Percentiles rank a stretch among this genome's conserved stretches.
These are phyloP conservation scores for Chaetodon trifasciatus DNA, from an alignment of 2,797 vertebrate species.

Conservation along the genomic window DNA sequence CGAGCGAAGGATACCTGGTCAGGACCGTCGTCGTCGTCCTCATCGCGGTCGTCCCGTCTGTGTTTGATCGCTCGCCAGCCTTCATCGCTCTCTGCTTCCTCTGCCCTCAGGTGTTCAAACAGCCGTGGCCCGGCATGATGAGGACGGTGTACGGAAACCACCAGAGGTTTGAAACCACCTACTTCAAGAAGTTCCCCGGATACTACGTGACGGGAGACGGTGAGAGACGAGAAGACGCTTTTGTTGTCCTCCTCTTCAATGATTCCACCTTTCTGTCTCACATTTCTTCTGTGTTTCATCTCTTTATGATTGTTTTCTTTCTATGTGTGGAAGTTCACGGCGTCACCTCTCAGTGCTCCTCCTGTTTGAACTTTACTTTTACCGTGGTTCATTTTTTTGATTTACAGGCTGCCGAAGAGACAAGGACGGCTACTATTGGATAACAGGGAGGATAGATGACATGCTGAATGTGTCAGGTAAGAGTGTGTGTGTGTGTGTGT, in stretches of 20 bases:
- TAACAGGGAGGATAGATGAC: constrained; percentile 97
- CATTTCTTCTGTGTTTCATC: too few relatives aligned
- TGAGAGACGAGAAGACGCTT: constrained; percentile 67
- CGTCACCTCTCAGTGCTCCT: neutral
- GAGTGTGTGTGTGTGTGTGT: constrained; percentile 18
- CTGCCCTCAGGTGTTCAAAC: constrained; percentile 92
- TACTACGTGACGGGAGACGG: constrained; percentile 98
- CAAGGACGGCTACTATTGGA: constrained; percentile 98
- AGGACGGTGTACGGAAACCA: constrained; percentile 93
- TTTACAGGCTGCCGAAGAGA: constrained; percentile 93
- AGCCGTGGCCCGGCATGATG: constrained; percentile 98
- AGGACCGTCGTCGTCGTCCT: constrained; percentile 24
- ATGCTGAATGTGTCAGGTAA: constrained; percentile 98
- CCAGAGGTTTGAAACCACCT: constrained; percentile 91
- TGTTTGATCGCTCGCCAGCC: neutral
- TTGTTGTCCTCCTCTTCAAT: neutral
- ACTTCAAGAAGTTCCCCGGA: constrained; percentile 98
- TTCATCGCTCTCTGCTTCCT: neutral
- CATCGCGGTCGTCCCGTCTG: too few relatives aligned
- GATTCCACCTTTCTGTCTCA: neutral
- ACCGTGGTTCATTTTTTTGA: neutral
- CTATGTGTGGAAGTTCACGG: neutral
- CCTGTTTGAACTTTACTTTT: neutral
- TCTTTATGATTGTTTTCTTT: neutral
- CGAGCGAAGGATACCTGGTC: constrained; percentile 96